Evolutionary conservation across 1,140 invertebrate genomes (phyloP), one percentile per base, ranked within the genome.

Genomic region (Microplitis demolitor): DNA sequence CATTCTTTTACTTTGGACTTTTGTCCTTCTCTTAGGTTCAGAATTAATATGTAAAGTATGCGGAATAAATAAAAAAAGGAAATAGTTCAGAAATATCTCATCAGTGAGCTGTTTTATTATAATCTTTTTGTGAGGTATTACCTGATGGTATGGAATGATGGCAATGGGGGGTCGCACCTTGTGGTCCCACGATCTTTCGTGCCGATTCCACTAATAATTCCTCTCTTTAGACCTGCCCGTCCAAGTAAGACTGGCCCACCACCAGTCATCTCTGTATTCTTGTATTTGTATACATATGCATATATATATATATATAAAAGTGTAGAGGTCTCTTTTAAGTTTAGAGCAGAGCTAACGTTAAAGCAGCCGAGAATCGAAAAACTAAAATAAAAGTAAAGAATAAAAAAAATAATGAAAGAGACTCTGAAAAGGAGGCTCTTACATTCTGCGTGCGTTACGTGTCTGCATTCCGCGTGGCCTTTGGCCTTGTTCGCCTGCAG

Each of bases 391-490:
- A 16, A 34, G 31, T 31, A 14, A 8, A 51, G 53, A 31, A 56
- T 1, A 69, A n/a, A 39, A 34, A 56, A 45, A 66, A 50, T 24
- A 73, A 53, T 56, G 61, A 66, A 64, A 69, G 60, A 58, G 50
- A 70, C 58, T 61, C 39, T 39, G 35, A 72, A 66, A 54, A 33
- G 66, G 56, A 72, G 39, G 24, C 64, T 58, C 56, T 13, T 61
- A 76, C 82, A 84, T 84, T 85, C 82, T 81, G 80, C 78, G 78
- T 79, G 78, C 83, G 74, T 83, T 84, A 84, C 83, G 84, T 83
- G 80, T 84, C 82, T 84, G 84, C 83, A 84, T 85, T 85, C 83
- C 81, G 74, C 71, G 75, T 84, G 81, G 81, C 81, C 83, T 79
- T 82, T 82, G 79, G 75, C 78, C 77, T 74, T 76, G 60, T 69